Conservation (phyloP, 2,113 vertebrate genomes). For the Onychostoma macrolepis region DNA sequence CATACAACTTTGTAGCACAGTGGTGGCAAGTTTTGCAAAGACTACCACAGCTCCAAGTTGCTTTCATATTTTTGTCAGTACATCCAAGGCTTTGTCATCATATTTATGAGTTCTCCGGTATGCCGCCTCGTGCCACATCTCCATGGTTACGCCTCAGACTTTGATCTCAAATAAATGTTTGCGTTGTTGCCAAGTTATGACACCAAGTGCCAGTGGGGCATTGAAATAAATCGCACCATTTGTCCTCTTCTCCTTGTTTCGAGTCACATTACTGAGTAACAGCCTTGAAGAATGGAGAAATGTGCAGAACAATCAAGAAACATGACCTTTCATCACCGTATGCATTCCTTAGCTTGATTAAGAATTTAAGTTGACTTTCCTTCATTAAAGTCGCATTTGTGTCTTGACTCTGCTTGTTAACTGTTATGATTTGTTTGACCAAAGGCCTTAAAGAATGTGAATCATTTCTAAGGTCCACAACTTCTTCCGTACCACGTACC, state of each 20-base stretch:
- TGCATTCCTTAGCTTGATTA: conserved; percentile 38
- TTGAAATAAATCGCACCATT: conserved; percentile 1
- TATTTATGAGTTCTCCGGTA: not conserved
- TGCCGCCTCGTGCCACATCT: conserved; percentile 56
- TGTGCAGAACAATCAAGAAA: conserved; percentile 7
- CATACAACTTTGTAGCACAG: not conserved
- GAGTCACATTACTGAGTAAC: not conserved
- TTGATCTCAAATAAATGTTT: conserved; percentile 40
- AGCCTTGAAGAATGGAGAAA: not conserved
- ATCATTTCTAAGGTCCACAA: conserved; percentile 6
- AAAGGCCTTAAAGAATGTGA: not conserved
- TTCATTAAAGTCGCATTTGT: conserved; percentile 37
- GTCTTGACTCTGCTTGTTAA: not conserved
- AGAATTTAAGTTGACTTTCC: conserved; percentile 31
- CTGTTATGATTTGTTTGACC: conserved; percentile 24
- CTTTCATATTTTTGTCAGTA: conserved; percentile 18
- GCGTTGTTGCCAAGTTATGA: conserved; percentile 4
- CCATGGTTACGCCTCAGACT: conserved; percentile 37
- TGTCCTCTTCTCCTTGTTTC: conserved; percentile 11
- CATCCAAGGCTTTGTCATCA: not conserved
- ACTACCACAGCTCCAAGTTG: not conserved
- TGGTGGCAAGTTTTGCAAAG: not conserved
- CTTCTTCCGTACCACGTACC: not conserved
- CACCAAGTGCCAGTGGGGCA: not conserved
- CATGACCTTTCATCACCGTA: conserved; percentile 8